A percentile compares a stretch with the other conserved stretches of the same genome.
phyloP scores from a whole-genome alignment of 2,113 vertebrate species.

The Irena cyanogastra region DNA sequence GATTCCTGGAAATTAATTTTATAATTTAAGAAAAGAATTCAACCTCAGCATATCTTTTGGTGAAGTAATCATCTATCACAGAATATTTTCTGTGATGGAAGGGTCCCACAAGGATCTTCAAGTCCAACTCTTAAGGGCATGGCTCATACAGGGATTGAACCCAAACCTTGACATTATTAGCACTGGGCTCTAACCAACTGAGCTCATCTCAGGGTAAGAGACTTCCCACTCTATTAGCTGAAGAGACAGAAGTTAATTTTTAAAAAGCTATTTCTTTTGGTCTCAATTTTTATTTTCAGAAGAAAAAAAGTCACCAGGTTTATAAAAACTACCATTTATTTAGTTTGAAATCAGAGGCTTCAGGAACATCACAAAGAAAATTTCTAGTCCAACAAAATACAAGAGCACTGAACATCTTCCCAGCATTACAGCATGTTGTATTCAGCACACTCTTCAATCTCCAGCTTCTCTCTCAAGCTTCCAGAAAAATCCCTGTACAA shows the following conservation, averaged over 20 bases:
- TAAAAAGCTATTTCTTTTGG: neutral
- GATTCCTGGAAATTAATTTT: neutral
- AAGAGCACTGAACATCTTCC: neutral
- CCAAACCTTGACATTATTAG: neutral
- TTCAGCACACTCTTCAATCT: neutral
- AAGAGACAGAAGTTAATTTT: neutral
- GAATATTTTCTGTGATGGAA: neutral
- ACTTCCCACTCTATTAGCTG: neutral
- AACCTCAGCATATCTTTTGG: neutral
- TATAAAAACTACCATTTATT: neutral
- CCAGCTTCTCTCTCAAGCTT: neutral
- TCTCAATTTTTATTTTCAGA: neutral
- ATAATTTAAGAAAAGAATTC: neutral
- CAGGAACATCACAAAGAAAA: neutral
- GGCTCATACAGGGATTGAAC: neutral
- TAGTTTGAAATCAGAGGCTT: neutral
- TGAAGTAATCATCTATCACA: neutral
- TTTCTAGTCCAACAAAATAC: neutral
- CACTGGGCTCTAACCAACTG: neutral
- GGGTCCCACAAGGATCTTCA: neutral
- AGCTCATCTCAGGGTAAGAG: neutral
- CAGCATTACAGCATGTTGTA: neutral
- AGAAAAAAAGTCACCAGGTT: neutral
- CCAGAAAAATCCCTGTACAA: neutral
- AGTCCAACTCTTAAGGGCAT: neutral